Base-by-base conservation (phyloP, 2,797 vertebrate genomes). In the Phrynocephalus forsythii region DNA sequence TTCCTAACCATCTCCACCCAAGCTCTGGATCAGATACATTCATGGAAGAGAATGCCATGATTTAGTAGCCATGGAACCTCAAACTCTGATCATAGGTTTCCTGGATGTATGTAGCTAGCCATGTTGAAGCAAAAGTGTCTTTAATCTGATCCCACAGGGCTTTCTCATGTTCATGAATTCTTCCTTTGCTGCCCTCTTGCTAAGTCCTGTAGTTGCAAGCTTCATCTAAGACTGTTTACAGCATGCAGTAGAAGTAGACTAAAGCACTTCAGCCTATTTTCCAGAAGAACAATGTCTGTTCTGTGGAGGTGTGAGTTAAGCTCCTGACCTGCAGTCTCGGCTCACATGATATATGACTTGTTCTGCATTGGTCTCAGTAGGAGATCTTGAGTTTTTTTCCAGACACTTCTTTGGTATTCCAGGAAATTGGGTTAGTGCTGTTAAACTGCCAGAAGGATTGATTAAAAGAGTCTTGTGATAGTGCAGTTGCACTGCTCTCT, bases 401-500 rank as follows among this genome's bases (percentile, higher is more conserved):
- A 80, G 69, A 52, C 50, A 28, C 5, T 80, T 67, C 28, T 67
- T 52, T 68, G 33, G 24, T 48, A 76, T 52, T 67, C 86, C 60
- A 68, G 38, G 80, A 78, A 85, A 69, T 26, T 77, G 60, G 67
- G 66, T 72, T 79, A 79, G 77, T 60, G 18, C 38, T 75, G 20
- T 82, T 87, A 33, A 73, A 63, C 52, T 81, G 68, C 56, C 56
- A 56, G 66, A 26, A 50, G 33, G n/a, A 52, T 28, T 5, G 3
- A 60, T 82, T 22, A 56, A n/a, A 75, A 52, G 18, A 66, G 22
- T 38, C n/a, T 15, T 18, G 5, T 11, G 80, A n/a, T 69, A 56
- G 30, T 67, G 71, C 52, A 48, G 44, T 63, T 83, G 33, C 22
- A 22, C 72, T 69, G 63, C 73, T 56, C 15, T 87, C 86, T 87